Percentiles rank a stretch among this genome's conserved stretches.
Conservation (phyloP, 2,113 vertebrate species). For the Megalops atlanticus region DNA sequence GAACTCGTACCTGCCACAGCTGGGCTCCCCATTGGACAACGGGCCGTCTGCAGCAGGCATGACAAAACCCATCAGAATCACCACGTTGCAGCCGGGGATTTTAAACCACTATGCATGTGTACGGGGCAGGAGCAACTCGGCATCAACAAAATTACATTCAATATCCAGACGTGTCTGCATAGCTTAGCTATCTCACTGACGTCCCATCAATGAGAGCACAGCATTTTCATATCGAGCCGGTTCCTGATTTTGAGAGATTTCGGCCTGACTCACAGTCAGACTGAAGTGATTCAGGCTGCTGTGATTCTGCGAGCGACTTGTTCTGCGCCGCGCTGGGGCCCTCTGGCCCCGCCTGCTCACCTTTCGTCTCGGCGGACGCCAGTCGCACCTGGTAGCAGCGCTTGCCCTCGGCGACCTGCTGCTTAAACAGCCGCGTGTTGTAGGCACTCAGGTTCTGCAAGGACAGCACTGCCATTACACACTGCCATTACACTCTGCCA, state of each 20-base stretch:
- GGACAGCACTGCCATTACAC: neutral
- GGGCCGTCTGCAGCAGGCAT: slow-evolving; percentile 62
- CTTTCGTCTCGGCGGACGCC: slow-evolving; percentile 80
- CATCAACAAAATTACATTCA: neutral
- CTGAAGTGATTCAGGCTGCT: no score
- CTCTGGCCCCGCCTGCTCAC: no score
- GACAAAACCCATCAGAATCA: neutral
- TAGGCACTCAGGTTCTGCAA: slow-evolving; percentile 86
- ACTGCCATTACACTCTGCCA: no score
- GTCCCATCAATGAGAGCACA: no score
- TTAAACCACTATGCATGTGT: neutral
- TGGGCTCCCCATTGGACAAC: slow-evolving; percentile 63
- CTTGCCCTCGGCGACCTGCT: slow-evolving; percentile 59
- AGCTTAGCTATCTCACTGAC: neutral
- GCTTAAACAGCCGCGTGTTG: slow-evolving; percentile 89
- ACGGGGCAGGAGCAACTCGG: neutral
- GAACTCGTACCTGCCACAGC: slow-evolving; percentile 76
- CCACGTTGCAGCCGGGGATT: neutral
- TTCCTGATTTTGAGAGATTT: no score
- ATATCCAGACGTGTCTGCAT: neutral
- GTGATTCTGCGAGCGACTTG: no score
- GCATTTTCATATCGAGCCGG: no score
- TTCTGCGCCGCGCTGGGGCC: no score
- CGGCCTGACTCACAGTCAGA: no score
- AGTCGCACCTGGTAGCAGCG: slow-evolving; percentile 82